phyloP scores from a whole-genome alignment of 1,140 invertebrate species.

The Drosophila fuyamai region DNA sequence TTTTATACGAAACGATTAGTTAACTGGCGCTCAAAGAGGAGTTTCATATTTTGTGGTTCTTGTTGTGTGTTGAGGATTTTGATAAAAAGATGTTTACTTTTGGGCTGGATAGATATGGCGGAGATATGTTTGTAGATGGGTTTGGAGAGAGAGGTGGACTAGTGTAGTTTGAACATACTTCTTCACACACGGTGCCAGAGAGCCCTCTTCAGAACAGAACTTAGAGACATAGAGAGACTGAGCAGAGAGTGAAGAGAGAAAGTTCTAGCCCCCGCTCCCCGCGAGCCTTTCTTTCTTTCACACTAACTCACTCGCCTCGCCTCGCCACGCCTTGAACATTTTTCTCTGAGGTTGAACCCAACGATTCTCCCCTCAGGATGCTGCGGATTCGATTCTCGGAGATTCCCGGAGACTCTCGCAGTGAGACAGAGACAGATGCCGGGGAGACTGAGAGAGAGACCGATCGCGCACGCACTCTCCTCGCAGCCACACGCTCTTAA shows the following conservation, averaged over 20 bases:
- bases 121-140: constrained; percentile 27
- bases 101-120: constrained; percentile 35
- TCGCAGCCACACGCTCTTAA: constrained; percentile 63
- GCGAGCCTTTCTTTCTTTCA: constrained; percentile 37
- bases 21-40: constrained; percentile 30
- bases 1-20: constrained; percentile 22
- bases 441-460: constrained; percentile 45
- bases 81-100: constrained; percentile 24
- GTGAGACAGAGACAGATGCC: constrained; percentile 53
- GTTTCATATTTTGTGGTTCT: constrained; percentile 12
- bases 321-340: constrained; percentile 44
- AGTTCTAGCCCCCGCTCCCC: constrained; percentile 44
- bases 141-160: constrained; percentile 51
- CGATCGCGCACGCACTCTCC: constrained; percentile 36
- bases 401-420: constrained; percentile 37
- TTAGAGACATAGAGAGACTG: constrained; percentile 43
- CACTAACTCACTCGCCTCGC: constrained; percentile 72
- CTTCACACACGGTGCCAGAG: constrained; percentile 81
- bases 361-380: constrained; percentile 29
- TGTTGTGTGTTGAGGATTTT: constrained; percentile 16
- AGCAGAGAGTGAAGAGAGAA: constrained; percentile 32
- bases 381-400: constrained; percentile 22
- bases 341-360: constrained; percentile 34
- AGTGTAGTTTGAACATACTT: constrained; percentile 83
- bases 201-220: constrained; percentile 77